Base-by-base conservation (phyloP, 1,140 invertebrate species). In the Meloidogyne exigua region DNA sequence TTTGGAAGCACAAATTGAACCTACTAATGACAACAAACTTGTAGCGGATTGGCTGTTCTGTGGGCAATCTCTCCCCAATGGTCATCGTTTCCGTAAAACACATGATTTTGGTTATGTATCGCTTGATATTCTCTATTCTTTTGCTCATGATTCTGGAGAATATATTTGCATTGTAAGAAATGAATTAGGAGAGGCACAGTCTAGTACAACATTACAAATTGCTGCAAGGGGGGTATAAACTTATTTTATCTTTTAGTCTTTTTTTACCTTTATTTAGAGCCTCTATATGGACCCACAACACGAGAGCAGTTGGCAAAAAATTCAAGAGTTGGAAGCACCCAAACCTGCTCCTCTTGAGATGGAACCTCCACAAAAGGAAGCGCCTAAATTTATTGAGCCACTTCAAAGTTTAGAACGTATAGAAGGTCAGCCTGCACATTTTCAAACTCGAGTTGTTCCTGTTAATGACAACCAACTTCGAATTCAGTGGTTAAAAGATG, bases 371-470 rank as follows among this genome's bases (percentile, higher is more conserved):
- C 12, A 71, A 26, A 13, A 62, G 26, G 85, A 76, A 25, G 69
- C 85, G 36, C 84, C 84, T 11, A 74, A 82, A 75, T 84, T 85
- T 71, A 75, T 82, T 11, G 81, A 84, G 25, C 77, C 76, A 13
- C 64, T 85, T 39, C 78, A 83, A 21, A 76, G 65, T 21, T 72
- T 86, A 49, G 84, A 85, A 23, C 75, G 84, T 21, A 80, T 85
- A 83, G 94, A 96, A 89, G 92, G 93, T 12, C 94, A 98, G 89
- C 91, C 92, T 0, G 92, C 95, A 0, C 92, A 94, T 72, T 98
- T 99, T 85, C 95, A 98, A 88, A 96, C 94, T 84, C 91, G 92
- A 74, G 92, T 99, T 5, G 93, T 95, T 86, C 96, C 96, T 0
- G 93, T 95, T 88, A 93, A 93, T 80, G 96, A 99, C 91, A 92